Evolutionary conservation across 2,888 invertebrate genomes (phyloP).

Genomic region (Icerya purchasi): DNA sequence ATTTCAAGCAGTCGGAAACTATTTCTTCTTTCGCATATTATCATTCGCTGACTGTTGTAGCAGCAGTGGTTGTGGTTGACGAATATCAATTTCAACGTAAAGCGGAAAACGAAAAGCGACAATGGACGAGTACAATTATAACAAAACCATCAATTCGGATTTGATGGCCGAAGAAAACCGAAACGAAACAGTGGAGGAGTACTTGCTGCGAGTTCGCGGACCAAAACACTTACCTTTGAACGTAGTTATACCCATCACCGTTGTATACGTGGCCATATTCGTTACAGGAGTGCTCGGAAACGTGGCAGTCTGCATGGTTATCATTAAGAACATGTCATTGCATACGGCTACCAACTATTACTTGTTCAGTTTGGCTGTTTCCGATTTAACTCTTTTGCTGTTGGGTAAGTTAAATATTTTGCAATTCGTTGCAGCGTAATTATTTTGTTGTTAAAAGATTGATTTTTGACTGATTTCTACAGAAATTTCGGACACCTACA

Average conservation of each 20-base stretch:
- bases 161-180: slow-evolving; percentile 20
- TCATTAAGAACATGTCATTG: slow-evolving; percentile 55
- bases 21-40: too few relatives aligned
- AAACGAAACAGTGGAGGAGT: slow-evolving; percentile 39
- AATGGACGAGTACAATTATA: neutral
- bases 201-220: slow-evolving; percentile 35
- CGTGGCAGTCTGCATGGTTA: slow-evolving; percentile 62
- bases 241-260: slow-evolving; percentile 33
- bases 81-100: too few relatives aligned
- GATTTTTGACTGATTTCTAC: too few relatives aligned
- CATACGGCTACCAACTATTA: slow-evolving; percentile 85
- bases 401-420: slow-evolving; percentile 57
- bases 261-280: slow-evolving; percentile 53
- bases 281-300: slow-evolving; percentile 68
- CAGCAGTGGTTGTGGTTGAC: too few relatives aligned
- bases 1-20: too few relatives aligned
- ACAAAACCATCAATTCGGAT: neutral
- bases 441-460: too few relatives aligned
- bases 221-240: slow-evolving; percentile 36
- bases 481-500: too few relatives aligned
- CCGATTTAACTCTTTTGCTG: slow-evolving; percentile 56
- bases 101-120: neutral
- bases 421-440: too few relatives aligned
- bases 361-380: slow-evolving; percentile 66
- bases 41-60: too few relatives aligned